Base-by-base conservation (phyloP, 1,140 invertebrate genomes). In the Eupeodes corollae region DNA sequence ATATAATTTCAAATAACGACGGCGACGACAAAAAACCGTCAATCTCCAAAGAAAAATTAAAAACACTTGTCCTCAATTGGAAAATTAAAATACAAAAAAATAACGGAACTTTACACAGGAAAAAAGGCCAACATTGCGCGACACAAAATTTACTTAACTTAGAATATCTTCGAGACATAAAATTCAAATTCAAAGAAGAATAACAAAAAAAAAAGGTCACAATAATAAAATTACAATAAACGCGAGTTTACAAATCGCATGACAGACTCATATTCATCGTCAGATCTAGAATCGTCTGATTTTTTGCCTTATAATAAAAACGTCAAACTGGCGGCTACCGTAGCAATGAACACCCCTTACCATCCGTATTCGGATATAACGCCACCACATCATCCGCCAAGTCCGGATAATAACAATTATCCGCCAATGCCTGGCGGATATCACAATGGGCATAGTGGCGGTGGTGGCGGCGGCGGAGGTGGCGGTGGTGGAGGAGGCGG, bases 341-440 rank as follows among this genome's bases (percentile, higher is more conserved):
- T 70, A 48, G 69, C 76, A 66, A 79, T 79, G 77, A 79, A 79
- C 75, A 75, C 76, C 62, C 76, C 78, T 67, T 79, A 77, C 71
- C 75, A 78, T 72, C 74, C 76, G 63, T 79, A 79, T 69, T 68
- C 73, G 68, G 75, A 78, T 70, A 71, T 78, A 42, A 76, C 74
- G 67, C 77, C 77, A 58, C 75, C 77, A 52, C 77, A 78, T 26
- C 21, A 26, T 69, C 75, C 76, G 58, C 74, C 77, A 44, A 74
- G 73, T 39, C 75, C 76, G 42, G 75, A 77, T 62, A 69, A 73
- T 68, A 58, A 73, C 47, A 69, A 67, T 52, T 70, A 68, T 51
- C 66, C 51, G 56, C 61, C n/a, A 56, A 55, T 14, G 33, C 31
- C 16, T 16, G 42, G n/a, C 6, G 35, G 19, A 15, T 46, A 52